These are phyloP conservation scores for Lethrus apterus DNA, from an alignment of 1,140 invertebrate species.

Conservation along the genomic window DNA sequence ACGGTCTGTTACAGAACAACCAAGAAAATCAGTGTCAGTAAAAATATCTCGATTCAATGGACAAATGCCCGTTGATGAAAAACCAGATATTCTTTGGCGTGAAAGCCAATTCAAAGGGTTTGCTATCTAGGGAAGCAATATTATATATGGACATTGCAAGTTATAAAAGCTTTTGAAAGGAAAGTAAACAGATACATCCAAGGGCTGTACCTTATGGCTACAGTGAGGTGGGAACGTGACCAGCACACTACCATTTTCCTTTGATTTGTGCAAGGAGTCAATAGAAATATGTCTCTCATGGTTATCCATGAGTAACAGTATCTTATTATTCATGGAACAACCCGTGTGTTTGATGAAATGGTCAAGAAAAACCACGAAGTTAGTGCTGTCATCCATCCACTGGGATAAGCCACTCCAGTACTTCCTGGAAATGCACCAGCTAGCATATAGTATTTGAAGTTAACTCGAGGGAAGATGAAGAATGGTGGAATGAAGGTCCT, in stretches of 20 bases:
- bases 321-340: conserved; percentile 21
- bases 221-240: background rate
- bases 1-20: no score
- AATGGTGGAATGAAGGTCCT: no score
- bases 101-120: background rate
- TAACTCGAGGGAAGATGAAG: no score
- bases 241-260: conserved; percentile 2
- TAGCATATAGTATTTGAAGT: conserved; percentile 5
- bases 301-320: conserved; percentile 6
- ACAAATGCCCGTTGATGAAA: no score
- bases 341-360: conserved; percentile 24
- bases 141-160: background rate
- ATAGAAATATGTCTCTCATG: conserved; percentile 5
- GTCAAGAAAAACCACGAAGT: conserved; percentile 6
- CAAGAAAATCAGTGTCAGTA: no score
- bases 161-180: background rate
- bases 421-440: background rate
- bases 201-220: background rate
- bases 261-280: background rate
- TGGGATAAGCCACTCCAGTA: background rate
- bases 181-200: no score
- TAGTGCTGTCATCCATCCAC: conserved; percentile 7
- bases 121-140: background rate
- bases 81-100: no score
- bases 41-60: no score